A percentile compares a stretch with the other conserved stretches of the same genome.
These are phyloP conservation scores for Stegana nigrithorax DNA, from an alignment of 2,888 invertebrate species.

Conservation along the genomic window DNA sequence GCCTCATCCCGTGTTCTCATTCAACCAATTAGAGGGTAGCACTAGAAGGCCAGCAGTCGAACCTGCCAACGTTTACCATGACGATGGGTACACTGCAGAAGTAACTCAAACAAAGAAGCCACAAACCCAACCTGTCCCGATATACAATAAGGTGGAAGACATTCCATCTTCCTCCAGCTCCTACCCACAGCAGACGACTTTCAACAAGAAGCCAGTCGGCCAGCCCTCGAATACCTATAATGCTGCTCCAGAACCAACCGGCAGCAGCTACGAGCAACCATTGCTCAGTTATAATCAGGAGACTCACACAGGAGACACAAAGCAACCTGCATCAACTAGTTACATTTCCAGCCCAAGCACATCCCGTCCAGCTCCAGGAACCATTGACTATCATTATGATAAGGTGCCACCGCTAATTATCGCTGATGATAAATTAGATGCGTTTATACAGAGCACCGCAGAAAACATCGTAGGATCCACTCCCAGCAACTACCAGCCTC, in stretches of 20 bases:
- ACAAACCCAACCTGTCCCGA: constrained; percentile 30
- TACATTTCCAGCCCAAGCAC: constrained; percentile 70
- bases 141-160: constrained; percentile 32
- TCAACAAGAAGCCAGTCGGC: constrained; percentile 10
- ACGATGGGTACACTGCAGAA: constrained; percentile 24
- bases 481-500: constrained; percentile 46
- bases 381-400: constrained; percentile 53
- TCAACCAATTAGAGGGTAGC: constrained; percentile 7
- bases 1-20: neutral
- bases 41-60: constrained; percentile 35
- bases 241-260: constrained; percentile 5
- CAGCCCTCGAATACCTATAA: constrained; percentile 17
- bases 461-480: constrained; percentile 49
- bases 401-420: constrained; percentile 53
- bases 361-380: constrained; percentile 69
- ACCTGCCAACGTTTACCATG: constrained; percentile 23
- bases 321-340: constrained; percentile 68
- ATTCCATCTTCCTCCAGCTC: neutral
- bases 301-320: constrained; percentile 40
- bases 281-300: constrained; percentile 38
- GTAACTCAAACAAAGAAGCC: constrained; percentile 21
- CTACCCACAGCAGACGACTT: constrained; percentile 16
- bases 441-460: constrained; percentile 58
- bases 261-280: constrained; percentile 28
- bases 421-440: constrained; percentile 63